These are phyloP conservation scores for Anorthoa munda DNA, from an alignment of 2,888 invertebrate species.

Conservation along the genomic window DNA sequence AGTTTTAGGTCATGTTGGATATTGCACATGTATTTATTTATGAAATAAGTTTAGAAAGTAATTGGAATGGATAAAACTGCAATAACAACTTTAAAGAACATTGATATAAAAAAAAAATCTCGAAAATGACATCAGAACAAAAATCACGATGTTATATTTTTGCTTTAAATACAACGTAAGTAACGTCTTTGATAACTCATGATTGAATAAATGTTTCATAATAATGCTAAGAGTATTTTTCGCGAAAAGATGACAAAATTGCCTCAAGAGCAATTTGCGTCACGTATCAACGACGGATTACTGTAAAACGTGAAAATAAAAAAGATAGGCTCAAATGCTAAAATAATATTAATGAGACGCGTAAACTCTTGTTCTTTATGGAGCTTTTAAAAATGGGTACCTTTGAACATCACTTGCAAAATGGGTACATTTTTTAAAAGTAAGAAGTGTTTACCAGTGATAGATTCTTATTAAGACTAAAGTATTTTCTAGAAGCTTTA, in stretches of 20 bases:
- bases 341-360: conserved; percentile 1
- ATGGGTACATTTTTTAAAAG: not conserved
- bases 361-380: not conserved
- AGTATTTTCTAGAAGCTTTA: too few species aligned
- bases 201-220: conserved; percentile 1
- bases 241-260: conserved; percentile 23
- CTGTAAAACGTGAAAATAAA: conserved; percentile 1
- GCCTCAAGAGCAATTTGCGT: conserved; percentile 25
- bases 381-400: not conserved
- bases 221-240: conserved; percentile 15
- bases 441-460: not conserved
- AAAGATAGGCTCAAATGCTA: conserved; percentile 1
- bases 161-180: not conserved
- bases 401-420: not conserved
- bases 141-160: not conserved
- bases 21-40: not conserved
- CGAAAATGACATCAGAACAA: not conserved
- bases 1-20: not conserved
- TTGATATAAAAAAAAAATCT: too few species aligned
- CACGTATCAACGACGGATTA: conserved; percentile 8
- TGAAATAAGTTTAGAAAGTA: too few species aligned
- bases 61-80: not conserved
- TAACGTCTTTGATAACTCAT: not conserved
- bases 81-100: not conserved
- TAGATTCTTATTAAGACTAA: too few species aligned